phyloP scores from a whole-genome alignment of 2,797 vertebrate species.

The Chloroceryle amazona region DNA sequence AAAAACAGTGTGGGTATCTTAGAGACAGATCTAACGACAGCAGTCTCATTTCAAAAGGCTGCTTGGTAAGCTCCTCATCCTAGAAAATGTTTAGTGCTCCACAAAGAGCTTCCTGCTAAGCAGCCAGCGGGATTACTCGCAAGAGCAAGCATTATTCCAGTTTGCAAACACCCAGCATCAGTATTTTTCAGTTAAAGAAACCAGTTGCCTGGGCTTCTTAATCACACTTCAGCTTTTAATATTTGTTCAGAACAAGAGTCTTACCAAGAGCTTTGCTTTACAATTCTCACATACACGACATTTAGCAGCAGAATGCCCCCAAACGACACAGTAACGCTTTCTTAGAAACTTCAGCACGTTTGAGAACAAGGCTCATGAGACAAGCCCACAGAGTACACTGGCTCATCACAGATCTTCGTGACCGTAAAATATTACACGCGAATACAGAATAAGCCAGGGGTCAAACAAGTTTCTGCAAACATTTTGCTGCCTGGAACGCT shows the following conservation, averaged over 20 bases:
- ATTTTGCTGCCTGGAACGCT: not conserved
- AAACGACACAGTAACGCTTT: not conserved
- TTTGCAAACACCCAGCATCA: not conserved
- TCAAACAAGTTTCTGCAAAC: not conserved
- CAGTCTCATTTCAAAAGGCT: not conserved
- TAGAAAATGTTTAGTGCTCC: not conserved
- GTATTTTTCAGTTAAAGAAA: not conserved
- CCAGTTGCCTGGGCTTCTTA: not conserved
- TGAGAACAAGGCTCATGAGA: not conserved
- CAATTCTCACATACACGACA: not conserved
- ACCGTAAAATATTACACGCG: not conserved
- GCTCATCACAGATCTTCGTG: not conserved
- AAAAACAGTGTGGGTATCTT: not conserved
- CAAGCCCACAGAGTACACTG: not conserved
- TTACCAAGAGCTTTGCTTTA: not conserved
- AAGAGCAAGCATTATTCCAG: not conserved
- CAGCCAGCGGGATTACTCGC: rapidly evolving
- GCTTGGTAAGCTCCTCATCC: not conserved
- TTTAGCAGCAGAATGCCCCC: not conserved
- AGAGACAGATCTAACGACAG: not conserved
- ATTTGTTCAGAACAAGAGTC: not conserved
- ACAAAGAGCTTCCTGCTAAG: not conserved
- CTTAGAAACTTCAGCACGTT: not conserved
- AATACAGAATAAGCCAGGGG: not conserved
- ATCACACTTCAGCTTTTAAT: not conserved